phyloP scores from a whole-genome alignment of 2,888 invertebrate species.

The Laspeyria flexula region DNA sequence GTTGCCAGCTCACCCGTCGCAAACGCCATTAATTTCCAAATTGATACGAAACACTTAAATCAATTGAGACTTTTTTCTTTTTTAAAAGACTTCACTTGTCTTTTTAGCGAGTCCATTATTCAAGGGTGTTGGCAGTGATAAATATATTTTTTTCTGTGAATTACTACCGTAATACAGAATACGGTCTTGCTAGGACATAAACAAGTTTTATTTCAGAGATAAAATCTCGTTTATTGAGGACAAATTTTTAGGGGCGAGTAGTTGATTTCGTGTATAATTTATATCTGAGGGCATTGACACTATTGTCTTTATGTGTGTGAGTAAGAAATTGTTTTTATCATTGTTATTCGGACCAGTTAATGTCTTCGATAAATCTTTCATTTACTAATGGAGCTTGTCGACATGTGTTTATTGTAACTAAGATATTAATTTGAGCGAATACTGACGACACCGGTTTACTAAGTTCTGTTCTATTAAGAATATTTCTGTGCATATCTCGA shows the following conservation, averaged over 20 bases:
- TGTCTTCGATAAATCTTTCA: too few species aligned
- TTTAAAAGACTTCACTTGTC: slow-evolving; percentile 9
- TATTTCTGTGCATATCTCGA: too few species aligned
- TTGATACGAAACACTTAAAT: slow-evolving; percentile 13
- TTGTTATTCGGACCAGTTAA: not conserved
- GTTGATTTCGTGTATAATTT: slow-evolving; percentile 8
- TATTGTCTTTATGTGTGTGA: slow-evolving; percentile 2
- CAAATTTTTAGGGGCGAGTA: not conserved
- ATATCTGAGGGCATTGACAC: slow-evolving; percentile 4
- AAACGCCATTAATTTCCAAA: slow-evolving; percentile 10
- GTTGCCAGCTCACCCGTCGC: too few species aligned
- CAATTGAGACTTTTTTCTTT: slow-evolving; percentile 12
- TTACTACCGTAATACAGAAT: slow-evolving; percentile 29
- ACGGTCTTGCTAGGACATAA: slow-evolving; percentile 14
- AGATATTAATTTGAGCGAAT: too few species aligned
- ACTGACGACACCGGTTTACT: too few species aligned
- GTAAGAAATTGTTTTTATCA: not conserved
- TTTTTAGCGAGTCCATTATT: slow-evolving; percentile 50
- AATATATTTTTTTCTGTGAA: slow-evolving; percentile 55
- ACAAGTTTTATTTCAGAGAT: slow-evolving; percentile 26
- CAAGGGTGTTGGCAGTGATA: slow-evolving; percentile 53
- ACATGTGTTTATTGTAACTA: not conserved
- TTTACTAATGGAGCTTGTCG: too few species aligned
- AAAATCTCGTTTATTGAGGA: slow-evolving; percentile 14
- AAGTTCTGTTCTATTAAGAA: too few species aligned